Conservation (phyloP, 92 coral and sea anemone species). For the Isaurus tuberculatus region DNA sequence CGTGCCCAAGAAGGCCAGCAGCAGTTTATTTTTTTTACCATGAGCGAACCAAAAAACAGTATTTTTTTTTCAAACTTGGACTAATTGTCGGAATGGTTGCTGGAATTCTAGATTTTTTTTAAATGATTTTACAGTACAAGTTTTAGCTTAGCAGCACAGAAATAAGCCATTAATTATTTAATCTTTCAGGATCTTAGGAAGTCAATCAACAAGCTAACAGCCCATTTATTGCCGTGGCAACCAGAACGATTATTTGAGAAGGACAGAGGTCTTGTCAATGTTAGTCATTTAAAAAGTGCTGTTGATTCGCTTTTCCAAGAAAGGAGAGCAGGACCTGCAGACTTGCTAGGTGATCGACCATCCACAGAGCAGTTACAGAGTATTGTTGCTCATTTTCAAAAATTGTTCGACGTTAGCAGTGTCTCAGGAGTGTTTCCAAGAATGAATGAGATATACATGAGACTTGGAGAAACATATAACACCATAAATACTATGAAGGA, state of each 20-base stretch:
- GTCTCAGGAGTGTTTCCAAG: conserved; percentile 90
- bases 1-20: no score
- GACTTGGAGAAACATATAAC: conserved; percentile 92
- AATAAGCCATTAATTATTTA: no score
- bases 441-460: conserved; percentile 93
- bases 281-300: conserved; percentile 68
- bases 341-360: conserved; percentile 74
- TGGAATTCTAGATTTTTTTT: no score
- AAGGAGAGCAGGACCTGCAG: conserved; percentile 78
- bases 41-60: no score
- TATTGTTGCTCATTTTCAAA: conserved; percentile 96
- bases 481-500: conserved; percentile 93
- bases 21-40: no score
- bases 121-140: no score
- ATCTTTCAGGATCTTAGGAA: conserved; percentile 72
- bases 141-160: no score
- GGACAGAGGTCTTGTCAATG: conserved; percentile 56
- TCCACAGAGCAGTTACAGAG: conserved; percentile 78
- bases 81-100: no score
- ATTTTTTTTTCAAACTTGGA: no score
- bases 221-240: conserved; percentile 88
- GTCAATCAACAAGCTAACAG: conserved; percentile 71
- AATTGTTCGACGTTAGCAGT: conserved; percentile 85
- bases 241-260: conserved; percentile 69
- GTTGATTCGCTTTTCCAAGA: conserved; percentile 74